Conservation (phyloP, 2,797 vertebrate species). For the Hafferia zeledoni region DNA sequence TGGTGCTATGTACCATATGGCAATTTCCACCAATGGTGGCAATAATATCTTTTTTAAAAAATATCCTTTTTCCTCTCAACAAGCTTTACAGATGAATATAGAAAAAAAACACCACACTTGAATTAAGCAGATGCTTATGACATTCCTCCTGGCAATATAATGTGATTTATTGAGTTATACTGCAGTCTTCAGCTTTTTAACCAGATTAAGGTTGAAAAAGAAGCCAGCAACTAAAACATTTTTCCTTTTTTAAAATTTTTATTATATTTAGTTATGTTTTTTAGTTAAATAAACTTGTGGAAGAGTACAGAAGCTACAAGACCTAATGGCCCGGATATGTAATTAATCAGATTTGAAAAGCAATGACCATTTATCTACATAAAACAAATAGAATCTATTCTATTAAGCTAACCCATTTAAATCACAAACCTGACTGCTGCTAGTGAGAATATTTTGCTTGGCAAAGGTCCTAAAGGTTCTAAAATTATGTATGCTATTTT, state of each 20-base stretch:
- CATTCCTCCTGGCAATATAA: conserved; percentile 50
- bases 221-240: conserved; percentile 19
- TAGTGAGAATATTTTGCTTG: conserved; percentile 77
- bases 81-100: conserved; percentile 28
- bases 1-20: not conserved
- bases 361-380: conserved; percentile 27
- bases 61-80: conserved; percentile 18
- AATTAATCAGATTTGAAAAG: conserved; percentile 44
- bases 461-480: conserved; percentile 77
- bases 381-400: conserved; percentile 16
- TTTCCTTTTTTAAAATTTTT: not conserved
- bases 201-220: conserved; percentile 51
- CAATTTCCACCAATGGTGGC: not conserved
- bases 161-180: conserved; percentile 50
- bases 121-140: conserved; percentile 56
- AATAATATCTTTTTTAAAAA: not conserved
- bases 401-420: conserved; percentile 67
- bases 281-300: conserved; percentile 42
- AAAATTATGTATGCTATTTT: conserved; percentile 82
- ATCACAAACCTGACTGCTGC: conserved; percentile 69
- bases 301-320: conserved; percentile 30
- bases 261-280: conserved; percentile 24
- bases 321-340: not conserved
- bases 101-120: not conserved
- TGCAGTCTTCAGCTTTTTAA: conserved; percentile 57